Conservation (phyloP, 2,797 vertebrate genomes). For the Liasis olivaceus region DNA sequence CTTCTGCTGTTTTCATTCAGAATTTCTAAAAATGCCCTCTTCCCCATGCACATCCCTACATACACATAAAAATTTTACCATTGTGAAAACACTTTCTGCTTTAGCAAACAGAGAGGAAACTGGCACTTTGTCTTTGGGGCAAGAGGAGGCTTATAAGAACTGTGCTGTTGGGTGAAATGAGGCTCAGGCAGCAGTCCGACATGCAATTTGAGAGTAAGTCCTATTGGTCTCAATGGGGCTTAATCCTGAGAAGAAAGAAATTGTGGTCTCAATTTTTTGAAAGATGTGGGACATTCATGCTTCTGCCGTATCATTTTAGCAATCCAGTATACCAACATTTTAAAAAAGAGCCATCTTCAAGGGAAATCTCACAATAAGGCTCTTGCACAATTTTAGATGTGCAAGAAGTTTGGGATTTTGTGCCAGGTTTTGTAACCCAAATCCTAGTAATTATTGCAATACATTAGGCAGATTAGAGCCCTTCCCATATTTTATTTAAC, state of each 20-base stretch:
- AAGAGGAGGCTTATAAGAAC: constrained; percentile 8
- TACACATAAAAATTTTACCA: constrained; percentile 40
- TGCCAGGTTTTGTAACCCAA: background rate
- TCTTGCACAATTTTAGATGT: constrained; percentile 22
- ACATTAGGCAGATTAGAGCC: background rate
- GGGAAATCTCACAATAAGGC: constrained; percentile 46
- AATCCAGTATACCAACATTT: background rate
- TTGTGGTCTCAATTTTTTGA: background rate
- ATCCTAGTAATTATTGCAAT: background rate
- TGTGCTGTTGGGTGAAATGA: background rate
- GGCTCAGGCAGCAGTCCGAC: background rate
- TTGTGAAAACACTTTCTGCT: constrained; percentile 32
- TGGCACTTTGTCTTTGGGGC: constrained; percentile 13
- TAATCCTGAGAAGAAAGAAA: background rate
- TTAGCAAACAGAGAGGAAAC: constrained; percentile 10
- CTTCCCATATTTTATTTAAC: background rate
- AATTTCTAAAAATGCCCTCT: constrained; percentile 13
- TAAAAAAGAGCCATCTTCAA: constrained; percentile 47
- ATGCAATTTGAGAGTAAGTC: background rate
- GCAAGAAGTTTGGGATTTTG: background rate
- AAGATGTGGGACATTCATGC: background rate
- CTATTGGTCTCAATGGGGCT: background rate
- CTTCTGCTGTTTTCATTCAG: constrained; percentile 29
- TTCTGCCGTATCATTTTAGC: constrained; percentile 36
- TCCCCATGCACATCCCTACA: background rate